Conservation (phyloP, 1,140 invertebrate genomes). For the Hypsibius dujardini region DNA sequence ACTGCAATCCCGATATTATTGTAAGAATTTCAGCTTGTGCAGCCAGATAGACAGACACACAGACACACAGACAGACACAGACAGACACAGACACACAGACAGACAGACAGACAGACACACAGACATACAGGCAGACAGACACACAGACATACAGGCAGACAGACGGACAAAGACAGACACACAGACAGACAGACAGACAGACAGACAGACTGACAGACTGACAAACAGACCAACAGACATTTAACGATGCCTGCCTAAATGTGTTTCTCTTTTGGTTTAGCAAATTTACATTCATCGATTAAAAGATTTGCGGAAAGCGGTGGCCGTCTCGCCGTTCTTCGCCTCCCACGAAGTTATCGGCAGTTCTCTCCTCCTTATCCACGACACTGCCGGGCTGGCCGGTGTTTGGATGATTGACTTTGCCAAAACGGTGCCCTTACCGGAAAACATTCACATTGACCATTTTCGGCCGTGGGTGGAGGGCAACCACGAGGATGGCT, state of each 20-base stretch:
- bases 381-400: slow-evolving; percentile 58
- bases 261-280: slow-evolving; percentile 20
- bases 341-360: slow-evolving; percentile 54
- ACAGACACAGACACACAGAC: no score
- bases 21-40: slow-evolving; percentile 38
- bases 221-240: background rate
- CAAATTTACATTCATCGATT: slow-evolving; percentile 26
- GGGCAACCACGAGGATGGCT: slow-evolving; percentile 96
- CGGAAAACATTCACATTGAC: slow-evolving; percentile 50
- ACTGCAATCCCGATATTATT: slow-evolving; percentile 53
- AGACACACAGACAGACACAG: no score
- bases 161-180: no score
- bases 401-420: slow-evolving; percentile 96
- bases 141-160: no score
- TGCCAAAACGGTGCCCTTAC: slow-evolving; percentile 74
- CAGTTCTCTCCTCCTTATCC: slow-evolving; percentile 83
- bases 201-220: no score
- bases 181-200: no score
- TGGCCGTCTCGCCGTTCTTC: slow-evolving; percentile 32
- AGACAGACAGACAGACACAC: no score
- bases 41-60: background rate
- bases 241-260: slow-evolving; percentile 16
- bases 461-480: slow-evolving; percentile 73
- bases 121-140: no score
- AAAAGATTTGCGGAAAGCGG: slow-evolving; percentile 28